Conservation (phyloP, 2,797 vertebrate genomes). For the Amphiprion clarkii region DNA sequence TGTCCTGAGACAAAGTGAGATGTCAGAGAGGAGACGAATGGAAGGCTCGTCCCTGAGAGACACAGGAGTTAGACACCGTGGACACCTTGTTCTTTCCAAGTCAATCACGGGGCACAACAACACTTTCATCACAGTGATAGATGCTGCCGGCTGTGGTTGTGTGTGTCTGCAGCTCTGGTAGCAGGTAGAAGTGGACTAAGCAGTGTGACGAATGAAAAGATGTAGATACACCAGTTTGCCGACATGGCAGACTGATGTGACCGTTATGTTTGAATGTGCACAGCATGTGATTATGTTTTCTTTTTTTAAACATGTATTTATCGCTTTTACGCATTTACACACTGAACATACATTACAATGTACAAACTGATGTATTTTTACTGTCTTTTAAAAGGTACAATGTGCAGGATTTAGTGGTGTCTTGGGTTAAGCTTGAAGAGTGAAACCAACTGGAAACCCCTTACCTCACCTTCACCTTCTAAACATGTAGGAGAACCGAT, state of each 20-base stretch:
- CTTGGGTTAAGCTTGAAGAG: no score
- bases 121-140: conserved; percentile 46
- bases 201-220: conserved; percentile 23
- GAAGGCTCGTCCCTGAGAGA: conserved; percentile 35
- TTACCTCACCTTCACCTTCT: no score
- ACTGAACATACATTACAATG: no score
- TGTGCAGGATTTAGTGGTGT: no score
- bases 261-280: neutral
- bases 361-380: no score
- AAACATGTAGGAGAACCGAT: no score
- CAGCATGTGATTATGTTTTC: no score
- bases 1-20: conserved; percentile 50
- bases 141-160: conserved; percentile 39
- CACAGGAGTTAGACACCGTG: conserved; percentile 35
- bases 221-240: neutral
- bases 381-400: no score
- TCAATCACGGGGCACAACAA: conserved; percentile 25
- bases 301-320: no score
- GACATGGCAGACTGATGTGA: neutral
- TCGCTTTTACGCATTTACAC: no score
- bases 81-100: conserved; percentile 56
- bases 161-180: conserved; percentile 20
- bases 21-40: conserved; percentile 43
- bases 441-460: no score
- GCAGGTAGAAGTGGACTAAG: conserved; percentile 23